phyloP scores from a whole-genome alignment of 1,140 invertebrate genomes.

The Drosophila bocqueti region DNA sequence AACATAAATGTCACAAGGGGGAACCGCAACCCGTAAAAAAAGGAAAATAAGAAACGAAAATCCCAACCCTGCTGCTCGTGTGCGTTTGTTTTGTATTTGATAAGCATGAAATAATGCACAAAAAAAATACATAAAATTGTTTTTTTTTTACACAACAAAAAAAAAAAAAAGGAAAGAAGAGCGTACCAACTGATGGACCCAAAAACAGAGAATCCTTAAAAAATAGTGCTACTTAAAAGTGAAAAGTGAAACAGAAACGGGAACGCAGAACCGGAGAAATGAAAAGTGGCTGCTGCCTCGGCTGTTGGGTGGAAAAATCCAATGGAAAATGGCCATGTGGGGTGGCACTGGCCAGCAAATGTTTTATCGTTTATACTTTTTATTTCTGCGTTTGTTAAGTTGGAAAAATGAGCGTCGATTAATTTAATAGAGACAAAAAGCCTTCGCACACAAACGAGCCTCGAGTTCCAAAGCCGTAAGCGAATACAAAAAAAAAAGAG shows the following conservation, averaged over 20 bases:
- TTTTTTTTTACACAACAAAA: conserved; percentile 29
- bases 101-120: conserved; percentile 79
- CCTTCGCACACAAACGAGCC: conserved; percentile 67
- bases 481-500: conserved; percentile 9
- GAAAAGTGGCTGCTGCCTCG: conserved; percentile 46
- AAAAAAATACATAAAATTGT: conserved; percentile 59
- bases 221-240: conserved; percentile 84
- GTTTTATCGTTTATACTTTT: conserved; percentile 84
- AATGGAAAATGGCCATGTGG: conserved; percentile 7
- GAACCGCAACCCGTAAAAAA: conserved; percentile 55
- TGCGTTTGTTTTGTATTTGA: conserved; percentile 81
- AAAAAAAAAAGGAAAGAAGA: conserved; percentile 38
- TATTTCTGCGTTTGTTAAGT: conserved; percentile 78
- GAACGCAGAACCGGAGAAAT: conserved; percentile 29
- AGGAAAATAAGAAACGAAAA: conserved; percentile 30
- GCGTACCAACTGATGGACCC: conserved; percentile 19
- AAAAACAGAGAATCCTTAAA: conserved; percentile 81
- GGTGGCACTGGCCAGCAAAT: conserved; percentile 71
- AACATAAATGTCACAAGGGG: conserved; percentile 73
- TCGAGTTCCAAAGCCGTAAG: conserved; percentile 31
- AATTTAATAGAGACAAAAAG: conserved; percentile 85
- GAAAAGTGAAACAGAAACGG: conserved; percentile 58
- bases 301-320: conserved; percentile 12
- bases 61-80: conserved; percentile 42
- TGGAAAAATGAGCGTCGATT: conserved; percentile 84